These are phyloP conservation scores for Nannospalax galili DNA, from an alignment of 2,113 vertebrate genomes.

Conservation along the genomic window DNA sequence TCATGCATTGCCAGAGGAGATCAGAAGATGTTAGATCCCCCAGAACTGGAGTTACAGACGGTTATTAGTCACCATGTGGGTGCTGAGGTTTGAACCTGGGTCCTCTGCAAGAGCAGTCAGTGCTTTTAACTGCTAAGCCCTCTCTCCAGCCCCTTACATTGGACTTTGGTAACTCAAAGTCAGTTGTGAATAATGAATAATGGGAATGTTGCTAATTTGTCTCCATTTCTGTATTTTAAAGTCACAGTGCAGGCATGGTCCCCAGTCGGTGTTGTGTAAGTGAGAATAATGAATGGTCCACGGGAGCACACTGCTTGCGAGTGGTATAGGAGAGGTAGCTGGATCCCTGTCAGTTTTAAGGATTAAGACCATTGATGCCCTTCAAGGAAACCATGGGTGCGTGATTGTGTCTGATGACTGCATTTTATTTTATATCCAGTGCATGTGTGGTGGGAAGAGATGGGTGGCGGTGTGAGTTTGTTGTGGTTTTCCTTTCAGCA, in stretches of 20 bases:
- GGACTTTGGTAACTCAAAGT: not conserved
- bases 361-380: not conserved
- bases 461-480: not conserved
- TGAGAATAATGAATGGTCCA: not conserved
- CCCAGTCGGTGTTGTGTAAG: not conserved
- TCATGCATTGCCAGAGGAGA: too few species aligned
- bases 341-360: conserved; percentile 60
- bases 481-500: conserved; percentile 34
- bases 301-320: accelerated
- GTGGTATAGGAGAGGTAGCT: not conserved
- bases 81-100: too few species aligned
- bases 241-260: not conserved
- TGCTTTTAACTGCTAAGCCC: too few species aligned
- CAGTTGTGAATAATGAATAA: not conserved
- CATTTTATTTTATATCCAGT: conserved; percentile 9
- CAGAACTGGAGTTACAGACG: too few species aligned
- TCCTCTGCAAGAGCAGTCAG: too few species aligned
- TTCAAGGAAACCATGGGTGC: conserved; percentile 18
- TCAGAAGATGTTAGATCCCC: too few species aligned
- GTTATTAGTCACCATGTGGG: too few species aligned
- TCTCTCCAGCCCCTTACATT: too few species aligned
- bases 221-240: conserved; percentile 1
- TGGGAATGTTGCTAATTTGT: not conserved
- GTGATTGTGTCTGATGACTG: conserved; percentile 51
- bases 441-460: too few species aligned